phyloP scores from a whole-genome alignment of 2,888 invertebrate species.

The Stenotaenia linearis region DNA sequence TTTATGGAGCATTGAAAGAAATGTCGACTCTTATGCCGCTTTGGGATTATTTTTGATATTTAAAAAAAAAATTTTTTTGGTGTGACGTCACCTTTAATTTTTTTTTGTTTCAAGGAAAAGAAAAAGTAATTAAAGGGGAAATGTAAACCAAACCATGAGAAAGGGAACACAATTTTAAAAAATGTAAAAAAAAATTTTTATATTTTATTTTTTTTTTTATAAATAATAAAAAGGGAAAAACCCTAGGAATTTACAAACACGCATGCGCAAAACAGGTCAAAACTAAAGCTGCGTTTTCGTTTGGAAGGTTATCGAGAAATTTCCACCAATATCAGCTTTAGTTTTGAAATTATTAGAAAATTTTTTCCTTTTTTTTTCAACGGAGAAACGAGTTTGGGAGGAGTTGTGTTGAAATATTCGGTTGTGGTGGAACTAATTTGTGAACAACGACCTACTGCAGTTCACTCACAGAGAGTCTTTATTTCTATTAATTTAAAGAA shows the following conservation, averaged over 20 bases:
- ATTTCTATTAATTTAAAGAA: conserved; percentile 23
- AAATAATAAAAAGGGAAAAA: background rate
- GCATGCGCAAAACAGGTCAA: background rate
- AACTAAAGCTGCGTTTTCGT: background rate
- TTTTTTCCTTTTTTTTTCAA: background rate
- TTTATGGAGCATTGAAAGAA: conserved; percentile 17
- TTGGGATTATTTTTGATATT: background rate
- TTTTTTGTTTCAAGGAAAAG: background rate
- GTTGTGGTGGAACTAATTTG: conserved; percentile 19
- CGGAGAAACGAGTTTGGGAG: background rate
- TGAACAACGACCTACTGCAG: conserved; percentile 17
- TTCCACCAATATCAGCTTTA: too few relatives aligned
- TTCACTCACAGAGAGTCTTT: conserved; percentile 7
- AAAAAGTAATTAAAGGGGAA: background rate
- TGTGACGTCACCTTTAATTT: too few relatives aligned
- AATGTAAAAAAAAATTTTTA: background rate
- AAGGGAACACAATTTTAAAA: background rate
- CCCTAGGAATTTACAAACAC: background rate
- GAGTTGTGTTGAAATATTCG: background rate
- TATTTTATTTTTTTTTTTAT: background rate
- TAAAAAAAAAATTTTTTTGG: background rate
- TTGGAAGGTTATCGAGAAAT: too few relatives aligned
- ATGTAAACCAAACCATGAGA: background rate
- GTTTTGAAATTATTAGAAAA: too few relatives aligned
- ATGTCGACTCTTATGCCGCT: background rate